Base-by-base conservation (phyloP, 2,797 vertebrate genomes). In the Sebastes diploproa region DNA sequence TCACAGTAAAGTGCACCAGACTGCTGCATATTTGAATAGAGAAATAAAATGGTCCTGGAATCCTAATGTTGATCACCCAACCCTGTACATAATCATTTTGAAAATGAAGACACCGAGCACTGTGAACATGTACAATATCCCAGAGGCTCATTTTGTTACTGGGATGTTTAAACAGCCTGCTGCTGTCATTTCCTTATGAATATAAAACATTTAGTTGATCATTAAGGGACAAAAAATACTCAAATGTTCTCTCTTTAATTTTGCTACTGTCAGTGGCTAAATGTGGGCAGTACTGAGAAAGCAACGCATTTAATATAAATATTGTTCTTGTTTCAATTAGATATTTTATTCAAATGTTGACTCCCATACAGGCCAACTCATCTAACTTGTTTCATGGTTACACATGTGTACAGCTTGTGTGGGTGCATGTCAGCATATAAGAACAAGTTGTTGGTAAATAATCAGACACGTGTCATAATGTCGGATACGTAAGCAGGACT, bases 11-110 rank as follows among this genome's bases (percentile, higher is more conserved):
- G 38, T 56, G 70, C 2, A 27, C 25, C 60, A 77, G 18, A 54
- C n/a, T 34, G 54, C 29, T 69, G 54, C 60, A 80, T 67, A 76
- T 74, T 66, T 55, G 50, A 73, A 66, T 32, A 23, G 36, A 56
- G 22, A 56, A 38, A 59, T 22, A 54, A 50, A 69, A 61, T 38
- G 36, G 9, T 55, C 25, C 34, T 30, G n/a, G 16, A 69, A 71
- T 60, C 22, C 9, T 63, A 34, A 68, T 78, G 55, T 56, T 38
- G 29, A 38, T 70, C 54, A 58, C 50, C 66, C 27, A 9, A 11
- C 60, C 18, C 30, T 75, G 9, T 59, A 13, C 38, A 64, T 3
- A 14, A 22, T 63, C 22, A 50, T 56, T 72, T 32, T 7, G 30
- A 42, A 63, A 55, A 78, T 25, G 13, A 74, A 56, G n/a, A 66